Evolutionary conservation across 2,888 invertebrate species (phyloP).

Genomic region (Strigamia transsilvanica): DNA sequence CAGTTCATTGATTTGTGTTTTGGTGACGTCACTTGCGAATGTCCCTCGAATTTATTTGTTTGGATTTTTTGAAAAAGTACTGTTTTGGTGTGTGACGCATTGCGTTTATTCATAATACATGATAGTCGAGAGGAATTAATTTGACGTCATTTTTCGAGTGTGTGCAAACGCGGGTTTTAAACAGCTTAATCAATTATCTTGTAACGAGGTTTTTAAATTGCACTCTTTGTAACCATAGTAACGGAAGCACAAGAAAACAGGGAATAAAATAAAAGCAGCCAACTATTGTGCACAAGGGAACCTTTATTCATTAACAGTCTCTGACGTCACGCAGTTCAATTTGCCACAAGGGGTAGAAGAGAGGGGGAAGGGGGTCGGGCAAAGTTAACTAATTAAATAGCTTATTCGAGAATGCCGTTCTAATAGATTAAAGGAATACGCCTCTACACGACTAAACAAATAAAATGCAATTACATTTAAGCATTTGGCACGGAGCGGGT

Average conservation of each 20-base stretch:
- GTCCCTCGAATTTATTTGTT: too few relatives aligned
- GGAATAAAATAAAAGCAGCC: constrained; percentile 46
- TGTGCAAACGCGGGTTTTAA: constrained; percentile 29
- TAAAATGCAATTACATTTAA: constrained; percentile 42
- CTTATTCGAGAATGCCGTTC: constrained; percentile 44
- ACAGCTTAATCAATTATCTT: constrained; percentile 44
- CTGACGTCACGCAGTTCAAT: constrained; percentile 45
- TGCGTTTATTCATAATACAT: not conserved
- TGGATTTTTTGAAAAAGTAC: too few relatives aligned
- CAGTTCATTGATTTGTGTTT: too few relatives aligned
- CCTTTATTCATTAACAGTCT: constrained; percentile 47
- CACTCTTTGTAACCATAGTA: constrained; percentile 36
- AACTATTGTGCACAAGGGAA: constrained; percentile 42
- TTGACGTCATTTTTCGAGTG: constrained; percentile 11
- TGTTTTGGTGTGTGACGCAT: not conserved
- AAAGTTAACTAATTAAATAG: constrained; percentile 49
- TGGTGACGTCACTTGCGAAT: too few relatives aligned
- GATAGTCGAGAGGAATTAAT: constrained; percentile 1
- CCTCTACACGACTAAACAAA: constrained; percentile 37
- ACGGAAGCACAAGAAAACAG: constrained; percentile 39
- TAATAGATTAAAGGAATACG: constrained; percentile 49
- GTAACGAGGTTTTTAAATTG: constrained; percentile 40
- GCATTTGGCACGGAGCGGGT: constrained; percentile 2
- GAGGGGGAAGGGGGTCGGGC: not conserved
- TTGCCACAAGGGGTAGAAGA: constrained; percentile 47